phyloP scores from a whole-genome alignment of 2,888 invertebrate species.

The Oscheius sp. region DNA sequence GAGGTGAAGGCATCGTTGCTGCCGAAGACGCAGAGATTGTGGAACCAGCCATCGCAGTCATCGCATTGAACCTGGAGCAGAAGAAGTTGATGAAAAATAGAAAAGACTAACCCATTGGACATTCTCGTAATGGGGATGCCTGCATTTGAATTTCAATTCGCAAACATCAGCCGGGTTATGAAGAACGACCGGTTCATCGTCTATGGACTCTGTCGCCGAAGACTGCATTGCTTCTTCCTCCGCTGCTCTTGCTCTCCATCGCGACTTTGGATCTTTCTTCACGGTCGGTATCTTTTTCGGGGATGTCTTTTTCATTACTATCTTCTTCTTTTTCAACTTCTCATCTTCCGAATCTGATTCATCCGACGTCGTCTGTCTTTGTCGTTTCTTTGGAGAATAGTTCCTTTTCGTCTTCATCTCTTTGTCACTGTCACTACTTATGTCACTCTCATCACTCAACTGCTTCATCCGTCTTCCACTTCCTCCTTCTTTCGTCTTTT shows the following conservation, averaged over 20 bases:
- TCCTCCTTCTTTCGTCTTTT: neutral
- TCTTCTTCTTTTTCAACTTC: slow-evolving; percentile 17
- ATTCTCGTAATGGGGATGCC: neutral
- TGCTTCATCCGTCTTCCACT: slow-evolving; percentile 21
- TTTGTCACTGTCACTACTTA: slow-evolving; percentile 23
- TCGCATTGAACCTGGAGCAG: slow-evolving; percentile 70
- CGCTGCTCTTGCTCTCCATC: neutral
- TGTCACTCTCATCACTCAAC: slow-evolving; percentile 25
- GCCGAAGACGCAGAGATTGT: slow-evolving; percentile 69
- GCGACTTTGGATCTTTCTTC: neutral
- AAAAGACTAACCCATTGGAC: neutral
- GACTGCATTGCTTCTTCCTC: too few relatives aligned
- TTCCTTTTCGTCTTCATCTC: neutral
- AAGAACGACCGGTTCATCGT: too few relatives aligned
- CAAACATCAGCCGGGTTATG: too few relatives aligned
- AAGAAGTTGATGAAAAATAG: neutral
- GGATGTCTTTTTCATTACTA: neutral
- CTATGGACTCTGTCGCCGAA: too few relatives aligned
- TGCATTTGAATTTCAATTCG: neutral
- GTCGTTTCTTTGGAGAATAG: neutral
- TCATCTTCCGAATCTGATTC: slow-evolving; percentile 16
- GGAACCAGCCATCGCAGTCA: slow-evolving; percentile 71
- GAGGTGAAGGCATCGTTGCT: slow-evolving; percentile 61
- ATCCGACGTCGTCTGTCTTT: neutral
- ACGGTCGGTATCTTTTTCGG: neutral